Percentiles rank a stretch among this genome's conserved stretches.
Evolutionary conservation across 2,888 invertebrate genomes (phyloP).

Genomic region (Diarsia brunnea): DNA sequence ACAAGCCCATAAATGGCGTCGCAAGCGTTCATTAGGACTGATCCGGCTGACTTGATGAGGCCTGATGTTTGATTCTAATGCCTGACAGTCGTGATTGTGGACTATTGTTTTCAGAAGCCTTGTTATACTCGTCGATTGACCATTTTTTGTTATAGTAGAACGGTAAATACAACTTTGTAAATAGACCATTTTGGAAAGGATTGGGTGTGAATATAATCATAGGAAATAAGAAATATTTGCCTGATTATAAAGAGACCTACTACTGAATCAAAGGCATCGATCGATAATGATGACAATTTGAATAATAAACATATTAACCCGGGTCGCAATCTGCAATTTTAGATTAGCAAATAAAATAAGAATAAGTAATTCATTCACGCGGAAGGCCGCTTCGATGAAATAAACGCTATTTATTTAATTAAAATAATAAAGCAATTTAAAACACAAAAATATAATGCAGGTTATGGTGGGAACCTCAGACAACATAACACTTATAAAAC

Average conservation of each 20-base stretch:
- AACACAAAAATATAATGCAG: conserved; percentile 28
- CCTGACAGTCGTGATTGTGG: conserved; percentile 45
- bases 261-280: not conserved
- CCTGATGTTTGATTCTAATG: conserved; percentile 59
- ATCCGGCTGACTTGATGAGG: conserved; percentile 73
- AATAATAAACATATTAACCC: not conserved
- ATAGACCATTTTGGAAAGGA: not conserved
- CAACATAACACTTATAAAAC: not conserved
- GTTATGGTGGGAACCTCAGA: conserved; percentile 25
- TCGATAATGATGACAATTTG: not conserved
- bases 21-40: conserved; percentile 78
- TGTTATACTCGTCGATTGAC: conserved; percentile 2
- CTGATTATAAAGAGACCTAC: too few species aligned
- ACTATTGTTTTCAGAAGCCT: conserved; percentile 43
- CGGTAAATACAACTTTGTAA: not conserved
- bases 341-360: conserved; percentile 3
- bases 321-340: conserved; percentile 4
- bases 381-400: conserved; percentile 15
- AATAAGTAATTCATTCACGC: conserved; percentile 11
- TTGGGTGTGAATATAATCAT: not conserved
- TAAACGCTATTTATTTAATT: conserved; percentile 22
- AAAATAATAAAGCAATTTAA: conserved; percentile 44
- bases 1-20: conserved; percentile 82
- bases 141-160: not conserved
- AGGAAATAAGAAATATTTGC: not conserved